Evolutionary conservation across 2,888 invertebrate genomes (phyloP), one percentile per base, ranked within the genome.

Genomic region (Callyntrura sp.): DNA sequence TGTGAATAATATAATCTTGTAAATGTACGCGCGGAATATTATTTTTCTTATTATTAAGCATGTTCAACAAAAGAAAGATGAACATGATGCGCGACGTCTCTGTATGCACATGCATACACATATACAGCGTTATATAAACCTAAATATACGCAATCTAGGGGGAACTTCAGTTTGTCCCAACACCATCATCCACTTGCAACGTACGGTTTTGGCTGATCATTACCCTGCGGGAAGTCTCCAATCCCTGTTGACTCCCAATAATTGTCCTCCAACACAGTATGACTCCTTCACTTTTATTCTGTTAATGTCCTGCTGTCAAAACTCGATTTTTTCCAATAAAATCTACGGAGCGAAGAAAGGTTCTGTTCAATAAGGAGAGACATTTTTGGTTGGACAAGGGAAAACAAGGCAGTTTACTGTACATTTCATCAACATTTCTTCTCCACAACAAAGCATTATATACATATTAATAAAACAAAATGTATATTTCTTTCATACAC

Each of bases 181-280:
- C 51, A 45, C 45, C 12, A 23, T 28, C 48, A 55, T 62, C 28
- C 28, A 45, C 43, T 60, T 17, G 65, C 51, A 78, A 78, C 73
- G 65, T 88, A 76, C 88, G 45, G 35, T 88, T 88, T 88, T 88
- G 68, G 84, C 88, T 84, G 84, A 88, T 88, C 88, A 88, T 84
- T 84, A 88, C 88, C 25, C 88, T 78, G 84, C 88, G 78, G 88
- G 88, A 78, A 84, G 88, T 84, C 84, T 78, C 23, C 84, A 81
- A 88, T 88, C 88, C 84, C 88, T 88, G 88, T 88, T 88, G 88
- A 88, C 88, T 88, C 83, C 84, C 84, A 88, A 88, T 88, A 88
- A 88, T 88, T 88, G 88, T 88, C 88, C 88, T 84, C 88, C 76
- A 83, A 84, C 88, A 65, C 88, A 78, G 88, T 88, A 68, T 35